These are phyloP conservation scores for Datnioides undecimradiatus DNA, from an alignment of 2,113 vertebrate species.

Conservation along the genomic window DNA sequence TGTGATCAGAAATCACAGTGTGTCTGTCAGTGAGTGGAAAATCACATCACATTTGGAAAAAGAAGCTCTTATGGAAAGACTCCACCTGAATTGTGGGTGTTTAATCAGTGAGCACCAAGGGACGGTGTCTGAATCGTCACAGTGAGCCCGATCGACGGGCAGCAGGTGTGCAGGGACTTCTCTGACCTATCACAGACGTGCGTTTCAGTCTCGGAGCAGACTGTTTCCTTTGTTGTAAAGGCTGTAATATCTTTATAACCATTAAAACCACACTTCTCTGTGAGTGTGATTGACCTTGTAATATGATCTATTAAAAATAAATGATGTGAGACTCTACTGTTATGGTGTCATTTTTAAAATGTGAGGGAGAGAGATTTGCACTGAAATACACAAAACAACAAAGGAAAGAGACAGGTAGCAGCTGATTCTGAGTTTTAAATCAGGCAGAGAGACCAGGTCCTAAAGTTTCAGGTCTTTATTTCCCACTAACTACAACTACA, in stretches of 20 bases:
- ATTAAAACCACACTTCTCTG: neutral
- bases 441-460: no score
- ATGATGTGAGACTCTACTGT: neutral
- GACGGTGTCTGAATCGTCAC: neutral
- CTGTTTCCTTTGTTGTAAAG: neutral
- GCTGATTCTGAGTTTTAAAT: no score
- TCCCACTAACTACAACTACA: no score
- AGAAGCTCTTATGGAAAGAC: constrained; percentile 5
- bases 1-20: constrained; percentile 8
- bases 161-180: constrained; percentile 1
- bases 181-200: neutral
- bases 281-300: constrained; percentile 14
- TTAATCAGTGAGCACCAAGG: neutral
- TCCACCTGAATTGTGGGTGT: neutral
- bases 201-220: constrained; percentile 1
- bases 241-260: neutral
- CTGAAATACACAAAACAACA: no score
- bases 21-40: constrained; percentile 9
- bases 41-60: neutral
- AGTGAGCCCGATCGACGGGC: neutral
- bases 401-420: no score
- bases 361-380: no score
- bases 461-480: no score
- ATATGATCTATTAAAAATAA: constrained; percentile 29
- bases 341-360: neutral